phyloP scores from a whole-genome alignment of 2,797 vertebrate genomes.

The Fistularia commersonii region DNA sequence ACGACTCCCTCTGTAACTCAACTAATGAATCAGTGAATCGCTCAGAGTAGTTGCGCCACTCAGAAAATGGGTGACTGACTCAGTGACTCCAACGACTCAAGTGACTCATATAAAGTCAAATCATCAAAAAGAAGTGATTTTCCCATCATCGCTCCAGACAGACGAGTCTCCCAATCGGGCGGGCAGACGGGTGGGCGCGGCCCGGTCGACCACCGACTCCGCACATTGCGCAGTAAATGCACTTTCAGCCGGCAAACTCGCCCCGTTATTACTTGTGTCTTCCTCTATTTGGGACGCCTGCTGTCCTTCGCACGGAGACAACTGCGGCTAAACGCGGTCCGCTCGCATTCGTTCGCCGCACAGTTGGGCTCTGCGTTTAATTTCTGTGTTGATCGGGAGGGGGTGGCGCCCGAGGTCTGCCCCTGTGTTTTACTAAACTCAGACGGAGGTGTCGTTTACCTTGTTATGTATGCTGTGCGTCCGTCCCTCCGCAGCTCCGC shows the following conservation, averaged over 20 bases:
- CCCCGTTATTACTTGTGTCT: conserved; percentile 40
- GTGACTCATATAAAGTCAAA: too few relatives aligned
- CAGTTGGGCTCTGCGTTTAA: conserved; percentile 29
- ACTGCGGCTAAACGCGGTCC: conserved; percentile 49
- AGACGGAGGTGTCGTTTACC: conserved; percentile 30
- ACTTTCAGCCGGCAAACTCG: conserved; percentile 69
- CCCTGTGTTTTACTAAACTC: conserved; percentile 34
- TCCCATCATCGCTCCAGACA: too few relatives aligned
- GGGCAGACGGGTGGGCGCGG: conserved; percentile 1
- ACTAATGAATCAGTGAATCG: too few relatives aligned
- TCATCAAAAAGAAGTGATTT: too few relatives aligned
- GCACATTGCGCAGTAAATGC: conserved; percentile 72
- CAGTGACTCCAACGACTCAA: too few relatives aligned
- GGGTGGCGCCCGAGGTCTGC: conserved; percentile 17
- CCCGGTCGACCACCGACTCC: conserved; percentile 45
- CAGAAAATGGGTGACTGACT: too few relatives aligned
- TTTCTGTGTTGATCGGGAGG: conserved; percentile 36
- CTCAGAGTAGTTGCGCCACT: too few relatives aligned
- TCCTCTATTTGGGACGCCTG: conserved; percentile 31
- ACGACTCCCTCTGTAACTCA: too few relatives aligned
- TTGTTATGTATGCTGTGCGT: conserved; percentile 51
- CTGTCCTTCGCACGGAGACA: conserved; percentile 51
- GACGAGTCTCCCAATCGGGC: neutral
- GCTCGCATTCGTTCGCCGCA: conserved; percentile 55
- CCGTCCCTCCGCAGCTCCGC: conserved; percentile 58